Conservation (phyloP, 2,797 vertebrate genomes). For the Carcharodon carcharias region DNA sequence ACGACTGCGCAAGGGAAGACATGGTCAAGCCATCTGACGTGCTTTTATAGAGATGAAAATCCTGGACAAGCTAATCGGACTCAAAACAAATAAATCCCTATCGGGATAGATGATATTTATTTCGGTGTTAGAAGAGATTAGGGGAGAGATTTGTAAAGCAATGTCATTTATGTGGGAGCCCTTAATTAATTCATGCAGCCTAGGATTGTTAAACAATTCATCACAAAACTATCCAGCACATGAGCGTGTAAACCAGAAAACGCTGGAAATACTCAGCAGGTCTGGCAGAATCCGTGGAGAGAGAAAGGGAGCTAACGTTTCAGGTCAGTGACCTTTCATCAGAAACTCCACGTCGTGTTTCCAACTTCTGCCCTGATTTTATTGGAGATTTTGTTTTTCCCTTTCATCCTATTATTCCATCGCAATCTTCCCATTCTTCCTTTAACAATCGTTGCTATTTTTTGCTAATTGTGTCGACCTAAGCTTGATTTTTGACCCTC, state of each 20-base stretch:
- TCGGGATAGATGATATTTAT: background rate
- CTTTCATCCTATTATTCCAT: background rate
- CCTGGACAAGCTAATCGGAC: background rate
- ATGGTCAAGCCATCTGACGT: background rate
- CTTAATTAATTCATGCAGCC: background rate
- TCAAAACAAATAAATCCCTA: background rate
- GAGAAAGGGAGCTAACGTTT: background rate
- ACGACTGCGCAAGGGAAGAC: background rate
- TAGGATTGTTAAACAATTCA: background rate
- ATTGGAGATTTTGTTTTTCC: background rate
- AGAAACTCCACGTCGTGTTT: background rate
- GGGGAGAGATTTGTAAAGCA: background rate
- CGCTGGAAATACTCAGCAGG: too few species aligned
- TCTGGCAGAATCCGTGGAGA: too few species aligned
- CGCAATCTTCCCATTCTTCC: background rate
- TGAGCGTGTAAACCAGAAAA: too few species aligned
- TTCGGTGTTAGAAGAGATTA: background rate
- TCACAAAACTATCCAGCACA: background rate
- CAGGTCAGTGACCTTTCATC: background rate
- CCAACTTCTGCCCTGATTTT: background rate
- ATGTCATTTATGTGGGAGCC: background rate
- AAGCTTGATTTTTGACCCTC: background rate
- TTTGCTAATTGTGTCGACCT: background rate
- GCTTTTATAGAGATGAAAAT: background rate
- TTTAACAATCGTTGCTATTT: background rate